Evolutionary conservation across 2,888 invertebrate genomes (phyloP).

Genomic region (Pristionchus maxplancki): DNA sequence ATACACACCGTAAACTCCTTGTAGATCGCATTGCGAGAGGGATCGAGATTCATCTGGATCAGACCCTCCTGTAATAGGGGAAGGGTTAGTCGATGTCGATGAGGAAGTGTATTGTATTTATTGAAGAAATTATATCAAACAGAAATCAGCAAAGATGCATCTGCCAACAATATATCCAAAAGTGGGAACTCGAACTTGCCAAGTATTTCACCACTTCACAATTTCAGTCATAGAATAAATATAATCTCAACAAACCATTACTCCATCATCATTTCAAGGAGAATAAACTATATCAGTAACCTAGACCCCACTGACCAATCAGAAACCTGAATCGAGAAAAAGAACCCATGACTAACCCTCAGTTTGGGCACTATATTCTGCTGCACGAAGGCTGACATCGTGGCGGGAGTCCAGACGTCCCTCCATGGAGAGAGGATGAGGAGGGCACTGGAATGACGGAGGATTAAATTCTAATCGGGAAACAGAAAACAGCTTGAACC

Average conservation of each 20-base stretch:
- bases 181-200: too few relatives aligned
- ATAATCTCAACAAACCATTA: too few relatives aligned
- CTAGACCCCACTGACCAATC: too few relatives aligned
- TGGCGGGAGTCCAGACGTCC: constrained; percentile 85
- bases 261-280: neutral
- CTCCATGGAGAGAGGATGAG: constrained; percentile 93
- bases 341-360: constrained; percentile 10
- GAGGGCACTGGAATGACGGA: constrained; percentile 83
- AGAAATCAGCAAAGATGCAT: too few relatives aligned
- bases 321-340: too few relatives aligned
- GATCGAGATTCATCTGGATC: constrained; percentile 65
- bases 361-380: constrained; percentile 90
- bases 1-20: constrained; percentile 19
- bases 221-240: neutral
- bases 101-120: too few relatives aligned
- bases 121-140: too few relatives aligned
- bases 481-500: too few relatives aligned
- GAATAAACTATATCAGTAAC: too few relatives aligned
- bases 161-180: too few relatives aligned
- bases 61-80: constrained; percentile 67
- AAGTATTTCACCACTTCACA: too few relatives aligned
- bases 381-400: constrained; percentile 88
- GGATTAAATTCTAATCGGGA: too few relatives aligned
- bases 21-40: constrained; percentile 58
- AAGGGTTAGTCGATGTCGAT: neutral